A percentile compares a stretch with the other conserved stretches of the same genome.
Evolutionary conservation across 2,888 invertebrate species (phyloP).

Genomic region (Eledona agricola): DNA sequence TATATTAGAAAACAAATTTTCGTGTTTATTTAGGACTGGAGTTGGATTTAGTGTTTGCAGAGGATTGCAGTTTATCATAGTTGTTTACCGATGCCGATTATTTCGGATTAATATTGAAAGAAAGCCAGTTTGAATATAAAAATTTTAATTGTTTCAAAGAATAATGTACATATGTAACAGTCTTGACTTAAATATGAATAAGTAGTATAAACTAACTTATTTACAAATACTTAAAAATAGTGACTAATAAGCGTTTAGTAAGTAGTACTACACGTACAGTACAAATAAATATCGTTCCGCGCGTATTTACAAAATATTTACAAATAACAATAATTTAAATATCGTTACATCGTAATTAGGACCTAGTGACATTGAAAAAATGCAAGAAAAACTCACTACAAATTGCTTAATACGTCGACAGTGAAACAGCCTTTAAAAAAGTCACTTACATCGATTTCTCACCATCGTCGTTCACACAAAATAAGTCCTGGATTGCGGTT

Average conservation of each 20-base stretch:
- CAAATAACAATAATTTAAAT: constrained; percentile 43
- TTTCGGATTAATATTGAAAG: constrained; percentile 4
- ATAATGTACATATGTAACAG: constrained; percentile 59
- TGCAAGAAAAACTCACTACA: constrained; percentile 32
- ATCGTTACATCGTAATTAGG: constrained; percentile 50
- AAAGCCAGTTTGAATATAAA: constrained; percentile 25
- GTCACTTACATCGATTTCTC: constrained; percentile 40
- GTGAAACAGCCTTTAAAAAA: constrained; percentile 56
- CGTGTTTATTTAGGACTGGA: no score
- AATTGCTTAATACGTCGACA: constrained; percentile 47
- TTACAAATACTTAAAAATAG: constrained; percentile 57
- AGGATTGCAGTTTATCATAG: no score
- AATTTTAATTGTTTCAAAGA: constrained; percentile 42
- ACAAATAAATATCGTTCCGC: constrained; percentile 52
- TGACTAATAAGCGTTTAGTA: constrained; percentile 61
- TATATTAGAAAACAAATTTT: no score
- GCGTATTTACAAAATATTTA: constrained; percentile 56
- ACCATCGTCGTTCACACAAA: constrained; percentile 63
- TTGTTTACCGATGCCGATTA: not conserved
- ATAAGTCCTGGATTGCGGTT: constrained; percentile 61
- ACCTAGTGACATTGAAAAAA: constrained; percentile 46
- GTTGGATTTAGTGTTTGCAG: no score
- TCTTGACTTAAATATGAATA: constrained; percentile 57
- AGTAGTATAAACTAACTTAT: constrained; percentile 47
- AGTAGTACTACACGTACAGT: constrained; percentile 46